phyloP scores from a whole-genome alignment of 2,888 invertebrate species.

The Mylabris sibirica region DNA sequence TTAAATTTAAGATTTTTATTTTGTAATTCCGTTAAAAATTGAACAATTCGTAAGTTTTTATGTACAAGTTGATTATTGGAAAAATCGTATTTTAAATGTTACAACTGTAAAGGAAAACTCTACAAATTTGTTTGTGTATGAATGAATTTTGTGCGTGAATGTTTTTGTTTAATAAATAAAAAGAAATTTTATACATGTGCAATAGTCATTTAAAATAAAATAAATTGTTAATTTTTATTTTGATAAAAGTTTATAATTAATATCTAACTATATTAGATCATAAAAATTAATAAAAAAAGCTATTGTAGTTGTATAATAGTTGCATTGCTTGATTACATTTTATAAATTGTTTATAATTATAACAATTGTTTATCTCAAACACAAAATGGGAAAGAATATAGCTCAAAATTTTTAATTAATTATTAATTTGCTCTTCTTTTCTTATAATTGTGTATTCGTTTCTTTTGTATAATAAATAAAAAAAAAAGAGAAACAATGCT shows the following conservation, averaged over 20 bases:
- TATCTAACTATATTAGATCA: constrained; percentile 41
- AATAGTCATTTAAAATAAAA: constrained; percentile 28
- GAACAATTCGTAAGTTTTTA: constrained; percentile 35
- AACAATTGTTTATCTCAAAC: background rate
- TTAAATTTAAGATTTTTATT: no score
- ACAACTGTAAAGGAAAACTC: constrained; percentile 15
- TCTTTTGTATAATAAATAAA: constrained; percentile 39
- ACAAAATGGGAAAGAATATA: constrained; percentile 18
- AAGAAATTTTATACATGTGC: constrained; percentile 37
- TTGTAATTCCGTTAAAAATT: constrained; percentile 39
- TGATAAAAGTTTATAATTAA: constrained; percentile 25
- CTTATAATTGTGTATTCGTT: constrained; percentile 21
- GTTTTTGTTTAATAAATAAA: constrained; percentile 28
- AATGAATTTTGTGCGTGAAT: constrained; percentile 29
- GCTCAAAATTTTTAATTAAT: constrained; percentile 33
- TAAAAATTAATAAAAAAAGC: constrained; percentile 28
- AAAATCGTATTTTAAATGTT: constrained; percentile 43
- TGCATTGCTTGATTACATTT: constrained; percentile 10
- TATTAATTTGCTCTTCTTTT: background rate
- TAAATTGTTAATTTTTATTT: constrained; percentile 23
- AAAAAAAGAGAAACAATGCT: constrained; percentile 52
- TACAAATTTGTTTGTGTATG: constrained; percentile 22
- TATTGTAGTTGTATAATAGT: constrained; percentile 24
- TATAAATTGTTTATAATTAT: constrained; percentile 28
- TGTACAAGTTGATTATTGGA: no score